Base-by-base conservation (phyloP, 2,113 vertebrate genomes). In the Pelmatolapia mariae region DNA sequence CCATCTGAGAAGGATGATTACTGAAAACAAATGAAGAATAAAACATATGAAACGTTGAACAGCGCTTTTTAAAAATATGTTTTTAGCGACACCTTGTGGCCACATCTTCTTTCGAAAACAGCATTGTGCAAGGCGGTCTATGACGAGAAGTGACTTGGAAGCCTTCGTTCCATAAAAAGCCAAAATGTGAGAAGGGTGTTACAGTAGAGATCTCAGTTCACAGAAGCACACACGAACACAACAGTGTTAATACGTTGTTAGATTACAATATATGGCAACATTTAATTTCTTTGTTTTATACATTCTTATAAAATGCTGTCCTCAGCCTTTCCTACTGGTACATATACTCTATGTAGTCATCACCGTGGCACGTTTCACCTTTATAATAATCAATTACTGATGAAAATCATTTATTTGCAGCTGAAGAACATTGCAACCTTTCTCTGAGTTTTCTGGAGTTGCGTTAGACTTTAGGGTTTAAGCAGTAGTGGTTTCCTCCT, bases 1-100 rank as follows among this genome's bases (percentile, higher is more conserved):
- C n/a, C 66, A 71, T 43, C 12, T 43, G 12, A 40, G 24, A 71
- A 43, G 0, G 12, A 9, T 15, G 19, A 71, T 43, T 0, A 43
- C 0, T 43, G 0, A 40, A 40, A 24, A 15, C 12, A 10, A 24
- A 71, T 24, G n/a, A 43, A 43, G 36, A 43, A 43, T 71, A 43
- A 71, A 71, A 22, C 7, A 0, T 5, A 7, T 71, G 2, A 40
- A 71, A 71, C 63, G 3, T 71, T 43, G n/a, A 71, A 71, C 36
- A 15, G 11, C 8, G 4, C 1, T 71, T 80, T 80, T 54, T 7
- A 5, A n/a, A 66, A 38, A 5, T 38, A 0, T 22, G 50, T 68
- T 53, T 31, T 54, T 80, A 0, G 78, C 31, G 50, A 33, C 78
- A 53, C n/a, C 78, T 16, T 54, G 78, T 38, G 78, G 50, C 31